Evolutionary conservation across 2,888 invertebrate genomes (phyloP), one percentile per base, ranked within the genome.

Genomic region (Nemapogon koenigi): DNA sequence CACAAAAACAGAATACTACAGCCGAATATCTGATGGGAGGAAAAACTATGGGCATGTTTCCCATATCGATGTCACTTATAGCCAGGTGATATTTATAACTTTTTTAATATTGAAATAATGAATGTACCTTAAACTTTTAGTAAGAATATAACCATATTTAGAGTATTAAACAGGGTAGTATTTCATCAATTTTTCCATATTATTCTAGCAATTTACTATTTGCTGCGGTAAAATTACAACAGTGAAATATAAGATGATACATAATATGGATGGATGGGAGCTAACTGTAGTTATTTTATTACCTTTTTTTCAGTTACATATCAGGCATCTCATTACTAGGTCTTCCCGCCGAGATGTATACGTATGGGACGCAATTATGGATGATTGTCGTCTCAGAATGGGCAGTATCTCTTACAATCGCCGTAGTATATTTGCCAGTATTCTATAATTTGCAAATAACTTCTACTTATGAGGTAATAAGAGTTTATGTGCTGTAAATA

Each of bases 41-140:
- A 15, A 87, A 88, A 53, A 86, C 83, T 7, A 88, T 89, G 88
- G 86, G 88, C n/a, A 84, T 89, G 49, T 85, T 89, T 49, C 89
- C 89, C 1, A 88, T 89, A 53, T 87, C 89, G 37, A 88, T 89
- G 87, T 89, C 88, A 10, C 65, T 89, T 41, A 87, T 89, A 47
- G 88, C 89, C 51, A 88, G 88, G 88, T 88, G 81, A 66, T n/a
- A 50, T 43, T 29, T 35, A 31, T 16, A n/a, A 16, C 11, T 28
- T 28, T 6, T 19, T n/a, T 16, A 31, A 11, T 2, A 16, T 31
- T n/a, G n/a, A n/a, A n/a, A n/a, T n/a, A n/a, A n/a, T n/a, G n/a
- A n/a, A n/a, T n/a, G n/a, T n/a, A n/a, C n/a, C n/a, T n/a, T n/a
- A n/a, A n/a, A n/a, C n/a, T n/a, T n/a, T n/a, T n/a, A n/a, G n/a